A percentile compares a stretch with the other conserved stretches of the same genome.
These are phyloP conservation scores for Clytia hemisphaerica DNA, from an alignment of 30 jellyfish, hydroid and myxozoan genomes.

Conservation along the genomic window DNA sequence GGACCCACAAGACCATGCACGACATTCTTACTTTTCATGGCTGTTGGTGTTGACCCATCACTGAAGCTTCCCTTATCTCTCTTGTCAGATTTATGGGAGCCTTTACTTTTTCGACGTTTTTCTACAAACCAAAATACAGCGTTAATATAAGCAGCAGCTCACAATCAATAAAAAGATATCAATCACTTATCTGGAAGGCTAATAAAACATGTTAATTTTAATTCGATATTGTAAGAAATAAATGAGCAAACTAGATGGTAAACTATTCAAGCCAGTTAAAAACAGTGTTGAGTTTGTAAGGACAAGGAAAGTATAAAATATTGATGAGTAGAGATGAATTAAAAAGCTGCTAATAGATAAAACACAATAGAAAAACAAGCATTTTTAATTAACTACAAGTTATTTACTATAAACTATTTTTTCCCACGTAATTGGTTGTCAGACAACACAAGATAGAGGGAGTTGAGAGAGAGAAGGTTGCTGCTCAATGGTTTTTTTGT, in stretches of 20 bases:
- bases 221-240: too few relatives aligned
- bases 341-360: too few relatives aligned
- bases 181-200: too few relatives aligned
- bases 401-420: not conserved
- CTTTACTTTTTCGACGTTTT: conserved; percentile 27
- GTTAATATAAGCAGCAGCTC: not conserved
- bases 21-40: conserved; percentile 8
- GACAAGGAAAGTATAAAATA: too few relatives aligned
- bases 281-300: too few relatives aligned
- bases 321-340: too few relatives aligned
- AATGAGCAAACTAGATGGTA: too few relatives aligned
- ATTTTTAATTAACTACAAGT: too few relatives aligned
- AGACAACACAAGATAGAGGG: not conserved
- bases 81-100: conserved; percentile 3
- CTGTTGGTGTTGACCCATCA: conserved; percentile 11
- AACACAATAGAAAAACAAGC: not conserved
- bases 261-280: too few relatives aligned
- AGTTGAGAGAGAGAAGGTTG: not conserved
- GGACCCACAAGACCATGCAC: conserved; percentile 98
- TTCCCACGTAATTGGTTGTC: conserved; percentile 3
- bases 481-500: too few relatives aligned
- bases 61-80: conserved; percentile 3
- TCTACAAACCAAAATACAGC: too few relatives aligned
- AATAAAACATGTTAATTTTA: too few relatives aligned
- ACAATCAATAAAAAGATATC: not conserved